Percentiles rank a stretch among this genome's conserved stretches.
phyloP scores from a whole-genome alignment of 2,797 vertebrate genomes.

The Girardinus metallicus region DNA sequence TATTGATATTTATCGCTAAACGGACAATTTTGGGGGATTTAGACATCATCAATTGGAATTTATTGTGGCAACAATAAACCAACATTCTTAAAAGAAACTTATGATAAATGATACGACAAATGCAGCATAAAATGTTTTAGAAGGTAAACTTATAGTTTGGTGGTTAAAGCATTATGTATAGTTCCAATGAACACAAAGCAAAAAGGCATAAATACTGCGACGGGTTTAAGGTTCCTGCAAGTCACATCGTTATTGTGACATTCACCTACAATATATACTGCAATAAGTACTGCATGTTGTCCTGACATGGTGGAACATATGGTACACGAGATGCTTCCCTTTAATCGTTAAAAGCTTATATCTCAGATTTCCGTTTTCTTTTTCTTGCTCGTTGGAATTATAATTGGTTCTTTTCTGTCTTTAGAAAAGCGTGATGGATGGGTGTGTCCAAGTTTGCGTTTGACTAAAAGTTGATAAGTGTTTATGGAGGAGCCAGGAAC shows the following conservation, averaged over 20 bases:
- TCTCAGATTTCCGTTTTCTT: conserved; percentile 28
- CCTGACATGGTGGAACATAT: neutral
- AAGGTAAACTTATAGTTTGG: neutral
- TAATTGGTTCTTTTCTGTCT: too few species aligned
- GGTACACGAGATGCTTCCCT: conserved; percentile 10
- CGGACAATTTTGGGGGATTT: too few species aligned
- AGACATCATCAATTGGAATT: too few species aligned
- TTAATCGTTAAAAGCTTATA: conserved; percentile 42
- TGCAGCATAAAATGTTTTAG: neutral
- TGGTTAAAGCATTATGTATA: neutral
- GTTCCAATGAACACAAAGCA: neutral
- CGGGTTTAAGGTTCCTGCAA: neutral
- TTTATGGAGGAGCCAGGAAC: too few species aligned
- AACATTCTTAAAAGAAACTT: too few species aligned
- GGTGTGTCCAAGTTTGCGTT: too few species aligned
- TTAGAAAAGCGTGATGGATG: too few species aligned
- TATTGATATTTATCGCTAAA: too few species aligned
- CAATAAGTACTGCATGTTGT: neutral
- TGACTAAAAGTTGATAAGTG: too few species aligned
- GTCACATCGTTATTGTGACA: neutral
- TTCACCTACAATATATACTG: neutral
- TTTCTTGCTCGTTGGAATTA: too few species aligned
- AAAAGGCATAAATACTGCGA: neutral
- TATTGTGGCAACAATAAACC: too few species aligned
- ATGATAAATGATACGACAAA: neutral